Conservation (phyloP, 1,140 invertebrate species). For the Papilio machaon region DNA sequence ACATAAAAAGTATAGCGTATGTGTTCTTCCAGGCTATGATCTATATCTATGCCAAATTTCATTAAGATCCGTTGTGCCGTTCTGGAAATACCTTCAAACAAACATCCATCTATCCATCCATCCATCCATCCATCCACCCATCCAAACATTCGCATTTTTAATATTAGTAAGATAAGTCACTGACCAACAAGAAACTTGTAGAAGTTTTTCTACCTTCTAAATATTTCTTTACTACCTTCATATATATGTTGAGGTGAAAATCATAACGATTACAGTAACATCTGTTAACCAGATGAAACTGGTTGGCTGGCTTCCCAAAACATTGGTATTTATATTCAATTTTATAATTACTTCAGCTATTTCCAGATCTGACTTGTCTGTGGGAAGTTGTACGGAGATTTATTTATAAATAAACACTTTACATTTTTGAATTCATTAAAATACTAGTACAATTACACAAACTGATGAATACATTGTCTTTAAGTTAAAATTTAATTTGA, state of each 20-base stretch:
- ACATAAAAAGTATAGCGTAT: no score
- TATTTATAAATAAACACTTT: neutral
- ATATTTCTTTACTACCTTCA: neutral
- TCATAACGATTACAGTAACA: neutral
- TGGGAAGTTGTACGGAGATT: neutral
- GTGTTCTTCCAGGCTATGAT: no score
- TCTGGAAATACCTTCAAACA: no score
- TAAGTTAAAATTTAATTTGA: neutral
- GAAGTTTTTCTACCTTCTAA: neutral
- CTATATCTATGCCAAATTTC: no score
- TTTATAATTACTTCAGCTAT: conserved; percentile 12
- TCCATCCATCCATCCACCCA: no score
- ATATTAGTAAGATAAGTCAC: neutral
- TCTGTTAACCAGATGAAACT: conserved; percentile 15
- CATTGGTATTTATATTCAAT: neutral
- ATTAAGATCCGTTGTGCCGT: no score
- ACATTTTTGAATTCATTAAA: no score
- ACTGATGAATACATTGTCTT: neutral
- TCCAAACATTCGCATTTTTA: no score
- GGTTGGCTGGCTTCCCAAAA: conserved; percentile 23
- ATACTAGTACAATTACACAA: no score
- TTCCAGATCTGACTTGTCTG: conserved; percentile 1
- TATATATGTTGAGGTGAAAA: neutral
- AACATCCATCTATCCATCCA: no score
- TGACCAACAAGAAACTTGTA: neutral